A percentile compares a stretch with the other conserved stretches of the same genome.
phyloP scores from a whole-genome alignment of 2,113 vertebrate genomes.

The Pedetes capensis region DNA sequence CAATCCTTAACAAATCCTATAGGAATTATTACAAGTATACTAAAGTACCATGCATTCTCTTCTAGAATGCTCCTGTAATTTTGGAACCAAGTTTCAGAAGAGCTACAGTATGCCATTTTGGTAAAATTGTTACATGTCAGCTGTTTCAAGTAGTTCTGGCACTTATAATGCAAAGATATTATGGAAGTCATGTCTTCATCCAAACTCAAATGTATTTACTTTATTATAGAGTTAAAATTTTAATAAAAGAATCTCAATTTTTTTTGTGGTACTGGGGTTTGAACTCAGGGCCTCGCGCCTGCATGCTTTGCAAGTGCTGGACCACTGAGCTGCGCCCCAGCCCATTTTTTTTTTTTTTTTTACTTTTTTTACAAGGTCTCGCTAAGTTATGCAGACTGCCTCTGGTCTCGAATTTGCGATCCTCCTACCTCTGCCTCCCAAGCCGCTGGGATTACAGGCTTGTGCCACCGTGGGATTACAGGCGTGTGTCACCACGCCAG shows the following conservation, averaged over 20 bases:
- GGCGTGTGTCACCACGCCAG: too few relatives aligned
- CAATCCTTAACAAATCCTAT: not conserved
- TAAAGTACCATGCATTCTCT: not conserved
- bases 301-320: too few relatives aligned
- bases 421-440: too few relatives aligned
- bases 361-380: too few relatives aligned
- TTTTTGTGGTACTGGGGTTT: too few relatives aligned
- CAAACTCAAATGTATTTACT: not conserved
- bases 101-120: not conserved
- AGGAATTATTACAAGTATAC: not conserved
- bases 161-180: not conserved
- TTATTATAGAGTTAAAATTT: constrained; percentile 16
- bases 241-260: not conserved
- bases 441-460: too few relatives aligned
- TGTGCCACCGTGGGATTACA: too few relatives aligned
- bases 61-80: not conserved
- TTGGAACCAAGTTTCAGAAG: not conserved
- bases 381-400: too few relatives aligned
- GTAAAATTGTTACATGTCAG: not conserved
- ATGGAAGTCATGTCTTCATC: not conserved
- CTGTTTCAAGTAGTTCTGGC: not conserved
- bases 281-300: too few relatives aligned
- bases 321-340: too few relatives aligned
- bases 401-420: too few relatives aligned
- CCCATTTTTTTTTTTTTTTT: too few relatives aligned